A percentile compares a stretch with the other conserved stretches of the same genome.
Conservation (phyloP, 2,113 vertebrate genomes). For the Anoura caudifer region DNA sequence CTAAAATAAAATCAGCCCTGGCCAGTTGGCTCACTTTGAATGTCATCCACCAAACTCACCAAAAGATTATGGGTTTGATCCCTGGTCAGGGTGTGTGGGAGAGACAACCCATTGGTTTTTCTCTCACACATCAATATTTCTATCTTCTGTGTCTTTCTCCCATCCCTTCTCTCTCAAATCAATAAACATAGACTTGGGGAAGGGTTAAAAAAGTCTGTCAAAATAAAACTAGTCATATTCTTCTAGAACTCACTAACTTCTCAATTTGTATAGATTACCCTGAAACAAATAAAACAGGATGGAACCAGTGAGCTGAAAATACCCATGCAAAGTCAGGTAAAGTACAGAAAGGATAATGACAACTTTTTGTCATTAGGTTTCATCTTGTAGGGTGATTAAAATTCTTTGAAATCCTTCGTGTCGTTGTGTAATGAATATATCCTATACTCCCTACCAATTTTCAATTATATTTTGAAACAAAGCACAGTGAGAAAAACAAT, state of each 20-base stretch:
- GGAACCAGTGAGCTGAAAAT: not conserved
- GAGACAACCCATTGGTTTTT: no score
- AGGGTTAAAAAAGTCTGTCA: not conserved
- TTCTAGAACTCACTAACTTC: not conserved
- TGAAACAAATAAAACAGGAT: not conserved
- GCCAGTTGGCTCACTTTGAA: no score
- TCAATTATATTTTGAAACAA: conserved; percentile 55
- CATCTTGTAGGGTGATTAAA: conserved; percentile 21
- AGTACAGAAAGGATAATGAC: not conserved
- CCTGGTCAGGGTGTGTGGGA: no score
- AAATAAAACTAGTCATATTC: not conserved
- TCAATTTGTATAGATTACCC: not conserved
- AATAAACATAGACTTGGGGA: no score
- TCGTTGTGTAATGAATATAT: not conserved
- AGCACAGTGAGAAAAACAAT: conserved; percentile 17
- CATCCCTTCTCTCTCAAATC: no score
- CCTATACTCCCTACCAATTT: conserved; percentile 20
- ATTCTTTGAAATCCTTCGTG: not conserved
- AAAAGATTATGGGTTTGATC: no score
- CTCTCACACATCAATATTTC: no score
- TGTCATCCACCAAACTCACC: no score
- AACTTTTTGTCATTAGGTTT: not conserved
- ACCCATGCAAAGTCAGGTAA: not conserved
- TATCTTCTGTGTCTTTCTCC: no score
- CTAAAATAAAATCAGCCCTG: not conserved